A percentile compares a stretch with the other conserved stretches of the same genome.
phyloP scores from a whole-genome alignment of 2,888 invertebrate genomes.

The Mythimna pallens region DNA sequence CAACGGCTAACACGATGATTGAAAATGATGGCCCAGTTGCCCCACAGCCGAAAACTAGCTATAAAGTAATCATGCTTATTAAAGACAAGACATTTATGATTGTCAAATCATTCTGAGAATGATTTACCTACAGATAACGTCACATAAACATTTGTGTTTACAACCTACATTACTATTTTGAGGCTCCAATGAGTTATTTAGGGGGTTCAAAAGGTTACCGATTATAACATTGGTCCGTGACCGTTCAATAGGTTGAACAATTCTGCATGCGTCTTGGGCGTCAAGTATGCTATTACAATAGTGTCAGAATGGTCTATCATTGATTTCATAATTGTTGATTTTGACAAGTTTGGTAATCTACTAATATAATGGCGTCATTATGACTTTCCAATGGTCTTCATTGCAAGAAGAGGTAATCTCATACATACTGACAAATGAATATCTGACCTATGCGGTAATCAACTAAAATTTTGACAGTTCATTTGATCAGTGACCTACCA shows the following conservation, averaged over 20 bases:
- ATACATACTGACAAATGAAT: no score
- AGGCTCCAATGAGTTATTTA: neutral
- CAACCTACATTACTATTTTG: slow-evolving; percentile 9
- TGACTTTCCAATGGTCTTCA: no score
- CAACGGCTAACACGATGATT: slow-evolving; percentile 2
- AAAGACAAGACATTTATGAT: neutral
- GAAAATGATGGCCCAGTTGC: neutral
- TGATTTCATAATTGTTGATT: no score
- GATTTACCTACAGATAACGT: slow-evolving; percentile 9
- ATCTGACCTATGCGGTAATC: no score
- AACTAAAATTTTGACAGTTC: no score
- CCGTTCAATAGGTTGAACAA: neutral
- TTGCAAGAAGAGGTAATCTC: no score
- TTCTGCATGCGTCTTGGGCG: neutral
- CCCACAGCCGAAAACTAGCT: neutral
- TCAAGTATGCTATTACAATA: no score
- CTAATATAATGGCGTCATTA: no score
- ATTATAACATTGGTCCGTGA: neutral
- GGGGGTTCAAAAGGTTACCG: neutral
- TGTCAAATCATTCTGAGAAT: slow-evolving; percentile 31
- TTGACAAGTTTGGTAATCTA: no score
- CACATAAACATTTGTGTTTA: neutral
- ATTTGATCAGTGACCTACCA: no score
- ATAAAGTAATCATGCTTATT: slow-evolving; percentile 4
- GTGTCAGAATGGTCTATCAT: no score